A percentile compares a stretch with the other conserved stretches of the same genome.
phyloP scores from a whole-genome alignment of 2,113 vertebrate genomes.

The Heterochromis multidens region DNA sequence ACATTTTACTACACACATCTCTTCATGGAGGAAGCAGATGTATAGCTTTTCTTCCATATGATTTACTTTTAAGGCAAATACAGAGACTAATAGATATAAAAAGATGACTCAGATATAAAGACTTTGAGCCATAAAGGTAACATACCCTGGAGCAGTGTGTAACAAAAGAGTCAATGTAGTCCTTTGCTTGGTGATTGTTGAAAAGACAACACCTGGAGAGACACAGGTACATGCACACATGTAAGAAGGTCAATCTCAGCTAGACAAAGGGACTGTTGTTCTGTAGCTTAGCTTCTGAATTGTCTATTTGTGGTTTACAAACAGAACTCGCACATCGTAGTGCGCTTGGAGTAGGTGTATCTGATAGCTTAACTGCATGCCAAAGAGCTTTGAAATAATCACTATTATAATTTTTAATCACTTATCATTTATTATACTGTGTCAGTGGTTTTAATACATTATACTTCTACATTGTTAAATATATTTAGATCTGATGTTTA shows the following conservation, averaged over 20 bases:
- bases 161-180: slow-evolving; percentile 98
- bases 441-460: too few relatives aligned
- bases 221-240: not conserved
- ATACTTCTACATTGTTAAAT: too few relatives aligned
- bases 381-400: not conserved
- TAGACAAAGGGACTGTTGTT: not conserved
- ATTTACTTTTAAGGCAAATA: not conserved
- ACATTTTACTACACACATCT: not conserved
- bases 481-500: too few relatives aligned
- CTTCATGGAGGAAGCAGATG: not conserved
- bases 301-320: not conserved
- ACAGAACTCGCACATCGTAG: not conserved
- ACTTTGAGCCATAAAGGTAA: not conserved
- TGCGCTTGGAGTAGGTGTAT: not conserved
- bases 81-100: not conserved
- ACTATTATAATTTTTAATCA: not conserved
- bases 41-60: not conserved
- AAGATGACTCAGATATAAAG: not conserved
- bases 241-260: not conserved
- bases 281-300: not conserved
- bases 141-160: slow-evolving; percentile 95
- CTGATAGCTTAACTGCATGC: not conserved
- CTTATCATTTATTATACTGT: not conserved
- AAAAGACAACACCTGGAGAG: slow-evolving; percentile 90
- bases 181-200: slow-evolving; percentile 98